These are phyloP conservation scores for Parascotia fuliginaria DNA, from an alignment of 2,888 invertebrate genomes.

Conservation along the genomic window DNA sequence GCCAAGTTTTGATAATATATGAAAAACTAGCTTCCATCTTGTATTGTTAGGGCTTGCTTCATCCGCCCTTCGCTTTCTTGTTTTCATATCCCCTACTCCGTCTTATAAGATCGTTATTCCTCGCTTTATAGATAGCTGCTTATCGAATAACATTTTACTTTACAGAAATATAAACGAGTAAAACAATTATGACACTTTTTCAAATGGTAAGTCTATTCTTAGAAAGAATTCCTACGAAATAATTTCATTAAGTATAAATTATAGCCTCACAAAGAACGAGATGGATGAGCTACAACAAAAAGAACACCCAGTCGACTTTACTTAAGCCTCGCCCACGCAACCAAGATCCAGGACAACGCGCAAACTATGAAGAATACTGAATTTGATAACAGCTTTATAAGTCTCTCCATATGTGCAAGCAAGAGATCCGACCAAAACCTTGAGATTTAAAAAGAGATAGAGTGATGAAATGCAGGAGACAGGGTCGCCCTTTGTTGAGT, in stretches of 20 bases:
- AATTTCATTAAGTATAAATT: slow-evolving; percentile 3
- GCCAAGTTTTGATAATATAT: no score
- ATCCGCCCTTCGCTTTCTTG: no score
- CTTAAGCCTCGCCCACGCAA: background rate
- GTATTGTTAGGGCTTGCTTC: no score
- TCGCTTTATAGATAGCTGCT: no score
- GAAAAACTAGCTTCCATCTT: no score
- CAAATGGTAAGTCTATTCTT: background rate
- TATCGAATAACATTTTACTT: no score
- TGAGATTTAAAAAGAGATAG: background rate
- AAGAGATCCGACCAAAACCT: background rate
- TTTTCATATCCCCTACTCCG: no score
- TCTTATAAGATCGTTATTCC: no score
- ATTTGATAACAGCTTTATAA: background rate
- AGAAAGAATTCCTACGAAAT: background rate
- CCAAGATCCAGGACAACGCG: background rate
- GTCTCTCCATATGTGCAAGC: background rate
- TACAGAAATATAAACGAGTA: no score
- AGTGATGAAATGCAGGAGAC: background rate
- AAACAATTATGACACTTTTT: no score
- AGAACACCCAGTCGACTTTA: background rate
- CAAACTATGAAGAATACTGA: background rate
- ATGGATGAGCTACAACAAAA: background rate
- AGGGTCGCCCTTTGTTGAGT: background rate
- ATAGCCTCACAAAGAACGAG: background rate